Evolutionary conservation across 92 coral and sea anemone genomes (phyloP), one percentile per base, ranked within the genome.

Genomic region (Palythoa grandis): DNA sequence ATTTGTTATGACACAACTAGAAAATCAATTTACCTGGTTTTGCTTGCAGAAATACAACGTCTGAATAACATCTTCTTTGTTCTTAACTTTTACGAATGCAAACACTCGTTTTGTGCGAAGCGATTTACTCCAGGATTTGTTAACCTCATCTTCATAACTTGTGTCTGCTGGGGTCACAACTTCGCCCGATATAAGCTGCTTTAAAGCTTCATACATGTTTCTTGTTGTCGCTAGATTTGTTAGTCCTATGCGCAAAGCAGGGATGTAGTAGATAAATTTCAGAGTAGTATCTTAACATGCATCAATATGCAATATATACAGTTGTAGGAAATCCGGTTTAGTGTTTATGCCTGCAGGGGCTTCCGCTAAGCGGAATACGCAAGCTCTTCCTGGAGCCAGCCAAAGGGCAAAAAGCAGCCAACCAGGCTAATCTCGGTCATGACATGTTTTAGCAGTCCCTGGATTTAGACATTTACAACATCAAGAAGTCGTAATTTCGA

Each of bases 21-120:
- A 6, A 52, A 71, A 71, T 12, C 5, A 3, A 17, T 11, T 25
- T 56, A 77, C 82, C 82, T 77, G 25, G 43, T 77, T 39, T 16
- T 77, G 66, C 15, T 35, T 77, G 69, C 82, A 77, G 43, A 77
- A 77, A 0, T 11, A 1, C 52, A 56, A 35, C 22, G 82, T 77
- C 47, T 77, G 82, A 56, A 54, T 19, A 56, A 77, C 82, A 19
- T 77, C 82, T 25, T 11, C 20, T 24, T 56, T 77, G 25, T 16
- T 35, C 48, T 56, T 29, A 77, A 53, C 69, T 58, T 77, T 77
- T 38, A 77, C 82, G 15, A 77, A 77, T 3, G 82, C 82, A 70
- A 77, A 52, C 19, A 57, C 66, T 54, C 68, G 82, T 2, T 35
- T 15, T 23, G 67, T 3, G 52, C 82, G 14, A 37, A 77, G 48